These are phyloP conservation scores for Neotoxoptera formosana DNA, from an alignment of 1,140 invertebrate genomes.

Conservation along the genomic window DNA sequence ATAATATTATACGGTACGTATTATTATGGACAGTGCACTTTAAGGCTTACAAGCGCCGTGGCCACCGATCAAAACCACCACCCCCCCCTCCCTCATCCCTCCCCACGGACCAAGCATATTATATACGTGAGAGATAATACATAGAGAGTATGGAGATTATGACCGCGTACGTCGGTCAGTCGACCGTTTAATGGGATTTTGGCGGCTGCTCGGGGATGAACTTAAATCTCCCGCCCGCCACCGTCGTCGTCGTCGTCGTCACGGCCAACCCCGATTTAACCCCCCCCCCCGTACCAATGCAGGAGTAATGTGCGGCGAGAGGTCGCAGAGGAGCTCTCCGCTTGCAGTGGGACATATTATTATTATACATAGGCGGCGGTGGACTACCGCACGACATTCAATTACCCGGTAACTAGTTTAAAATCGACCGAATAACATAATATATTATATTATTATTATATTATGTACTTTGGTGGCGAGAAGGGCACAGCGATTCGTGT, in stretches of 20 bases:
- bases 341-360: neutral
- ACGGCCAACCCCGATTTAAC: neutral
- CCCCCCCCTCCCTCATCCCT: too few species aligned
- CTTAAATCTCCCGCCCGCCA: neutral
- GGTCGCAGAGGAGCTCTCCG: neutral
- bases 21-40: neutral
- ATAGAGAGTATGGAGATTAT: constrained; percentile 22
- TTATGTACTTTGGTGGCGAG: neutral
- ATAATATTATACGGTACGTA: constrained; percentile 5
- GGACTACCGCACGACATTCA: neutral
- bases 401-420: constrained; percentile 3
- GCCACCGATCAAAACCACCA: neutral
- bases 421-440: neutral
- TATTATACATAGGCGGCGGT: neutral
- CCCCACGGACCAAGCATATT: neutral
- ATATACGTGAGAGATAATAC: neutral
- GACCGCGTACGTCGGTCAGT: constrained; percentile 3
- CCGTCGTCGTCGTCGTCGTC: neutral
- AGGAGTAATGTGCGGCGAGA: neutral
- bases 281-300: too few species aligned
- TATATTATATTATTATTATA: too few species aligned
- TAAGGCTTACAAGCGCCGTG: neutral
- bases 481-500: neutral
- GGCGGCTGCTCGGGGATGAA: neutral
- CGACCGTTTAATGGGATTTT: constrained; percentile 48